A percentile compares a stretch with the other conserved stretches of the same genome.
phyloP scores from a whole-genome alignment of 2,113 vertebrate species.

The Platysternon megacephalum region DNA sequence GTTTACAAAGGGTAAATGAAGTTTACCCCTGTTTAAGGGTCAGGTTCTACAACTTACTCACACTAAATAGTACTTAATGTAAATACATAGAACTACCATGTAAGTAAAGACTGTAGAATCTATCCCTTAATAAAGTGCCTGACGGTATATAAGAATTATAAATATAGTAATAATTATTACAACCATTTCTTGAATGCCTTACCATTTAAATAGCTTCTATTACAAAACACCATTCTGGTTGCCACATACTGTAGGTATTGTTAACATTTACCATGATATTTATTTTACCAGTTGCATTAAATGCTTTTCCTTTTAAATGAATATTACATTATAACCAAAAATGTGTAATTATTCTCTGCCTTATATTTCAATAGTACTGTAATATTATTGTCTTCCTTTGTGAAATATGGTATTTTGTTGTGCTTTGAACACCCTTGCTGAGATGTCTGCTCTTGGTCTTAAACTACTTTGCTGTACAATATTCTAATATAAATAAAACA shows the following conservation, averaged over 20 bases:
- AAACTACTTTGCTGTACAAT: slow-evolving; percentile 55
- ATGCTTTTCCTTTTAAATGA: slow-evolving; percentile 68
- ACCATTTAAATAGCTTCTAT: background rate
- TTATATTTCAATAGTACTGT: slow-evolving; percentile 70
- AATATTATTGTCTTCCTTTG: slow-evolving; percentile 55
- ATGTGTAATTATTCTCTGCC: slow-evolving; percentile 42
- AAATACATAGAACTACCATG: background rate
- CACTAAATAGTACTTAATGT: background rate
- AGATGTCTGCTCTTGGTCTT: slow-evolving; percentile 49
- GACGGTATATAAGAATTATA: background rate
- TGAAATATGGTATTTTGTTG: slow-evolving; percentile 70
- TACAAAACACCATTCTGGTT: slow-evolving; percentile 26
- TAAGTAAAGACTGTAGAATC: background rate
- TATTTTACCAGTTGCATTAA: slow-evolving; percentile 73
- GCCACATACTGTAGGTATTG: slow-evolving; percentile 2
- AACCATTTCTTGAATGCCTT: background rate
- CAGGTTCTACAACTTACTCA: background rate
- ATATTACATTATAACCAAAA: slow-evolving; percentile 62
- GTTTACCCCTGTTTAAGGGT: background rate
- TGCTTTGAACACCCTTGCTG: slow-evolving; percentile 55
- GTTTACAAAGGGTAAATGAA: background rate
- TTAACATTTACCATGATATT: slow-evolving; percentile 66
- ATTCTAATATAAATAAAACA: slow-evolving; percentile 70
- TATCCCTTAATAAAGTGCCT: background rate
- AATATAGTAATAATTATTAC: background rate